These are phyloP conservation scores for Aphidoletes aphidimyza DNA, from an alignment of 2,888 invertebrate species.

Conservation along the genomic window DNA sequence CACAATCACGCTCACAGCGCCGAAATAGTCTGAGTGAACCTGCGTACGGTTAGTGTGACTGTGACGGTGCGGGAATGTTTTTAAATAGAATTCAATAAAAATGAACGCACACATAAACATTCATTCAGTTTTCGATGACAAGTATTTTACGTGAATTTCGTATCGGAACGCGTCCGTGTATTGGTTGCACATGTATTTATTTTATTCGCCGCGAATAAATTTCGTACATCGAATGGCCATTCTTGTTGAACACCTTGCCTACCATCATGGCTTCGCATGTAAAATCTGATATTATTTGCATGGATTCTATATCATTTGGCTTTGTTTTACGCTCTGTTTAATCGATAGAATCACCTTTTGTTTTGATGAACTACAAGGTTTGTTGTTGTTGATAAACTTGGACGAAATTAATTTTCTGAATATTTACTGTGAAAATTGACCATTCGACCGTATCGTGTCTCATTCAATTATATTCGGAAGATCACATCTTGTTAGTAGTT, in stretches of 20 bases:
- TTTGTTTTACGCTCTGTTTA: background rate
- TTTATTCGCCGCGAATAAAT: background rate
- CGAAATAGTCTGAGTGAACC: background rate
- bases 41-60: too few species aligned
- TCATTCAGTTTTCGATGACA: constrained; percentile 30
- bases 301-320: background rate
- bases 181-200: background rate
- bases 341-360: background rate
- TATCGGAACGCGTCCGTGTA: too few species aligned
- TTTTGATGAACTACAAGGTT: too few species aligned
- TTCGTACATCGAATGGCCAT: background rate
- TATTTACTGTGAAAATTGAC: too few species aligned
- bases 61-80: background rate
- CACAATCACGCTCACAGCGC: background rate
- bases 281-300: constrained; percentile 1
- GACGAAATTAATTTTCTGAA: too few species aligned
- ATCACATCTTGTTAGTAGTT: too few species aligned
- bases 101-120: background rate
- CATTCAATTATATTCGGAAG: too few species aligned
- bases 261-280: constrained; percentile 11
- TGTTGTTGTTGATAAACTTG: too few species aligned
- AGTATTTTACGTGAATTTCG: constrained; percentile 6
- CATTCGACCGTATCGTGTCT: too few species aligned
- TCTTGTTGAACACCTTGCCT: constrained; percentile 21
- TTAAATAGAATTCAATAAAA: too few species aligned